A percentile compares a stretch with the other conserved stretches of the same genome.
Evolutionary conservation across 53 echinoderm and acorn worm species (phyloP).

Genomic region (Crossaster papposus): DNA sequence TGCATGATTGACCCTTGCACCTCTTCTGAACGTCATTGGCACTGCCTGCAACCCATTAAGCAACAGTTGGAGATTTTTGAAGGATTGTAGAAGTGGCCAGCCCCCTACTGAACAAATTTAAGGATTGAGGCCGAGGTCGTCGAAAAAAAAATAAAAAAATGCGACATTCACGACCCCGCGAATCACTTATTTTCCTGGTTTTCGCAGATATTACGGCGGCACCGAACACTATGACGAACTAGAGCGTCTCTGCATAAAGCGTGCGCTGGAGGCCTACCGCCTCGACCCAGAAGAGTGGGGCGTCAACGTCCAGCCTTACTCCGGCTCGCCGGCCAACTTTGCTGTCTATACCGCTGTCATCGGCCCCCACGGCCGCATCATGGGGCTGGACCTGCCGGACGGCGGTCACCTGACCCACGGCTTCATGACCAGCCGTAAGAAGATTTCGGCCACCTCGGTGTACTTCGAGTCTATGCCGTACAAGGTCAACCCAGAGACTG

Average conservation of each 20-base stretch:
- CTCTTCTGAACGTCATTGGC: too few species aligned
- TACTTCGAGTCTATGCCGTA: slow-evolving; percentile 99
- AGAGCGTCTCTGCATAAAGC: slow-evolving; percentile 79
- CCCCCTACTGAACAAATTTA: too few species aligned
- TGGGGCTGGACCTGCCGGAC: slow-evolving; percentile 94
- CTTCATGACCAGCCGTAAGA: slow-evolving; percentile 93
- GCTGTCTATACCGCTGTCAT: slow-evolving; percentile 90
- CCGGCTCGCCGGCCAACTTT: slow-evolving; percentile 97
- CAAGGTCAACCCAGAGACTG: slow-evolving; percentile 79
- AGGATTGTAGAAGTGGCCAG: too few species aligned
- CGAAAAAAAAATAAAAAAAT: too few species aligned
- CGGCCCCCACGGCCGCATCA: slow-evolving; percentile 94
- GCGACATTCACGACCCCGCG: too few species aligned
- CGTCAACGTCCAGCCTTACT: slow-evolving; percentile 98
- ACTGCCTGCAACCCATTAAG: too few species aligned
- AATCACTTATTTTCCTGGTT: background rate
- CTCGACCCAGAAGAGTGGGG: slow-evolving; percentile 92
- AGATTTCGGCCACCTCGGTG: slow-evolving; percentile 94
- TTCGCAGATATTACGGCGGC: slow-evolving; percentile 89
- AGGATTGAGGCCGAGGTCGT: too few species aligned
- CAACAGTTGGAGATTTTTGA: too few species aligned
- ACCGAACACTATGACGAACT: slow-evolving; percentile 84
- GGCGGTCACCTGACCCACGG: slow-evolving; percentile 98
- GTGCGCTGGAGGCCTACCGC: slow-evolving; percentile 78
- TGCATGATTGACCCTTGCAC: too few species aligned